Evolutionary conservation across 2,888 invertebrate genomes (phyloP).

Genomic region (Lepeophtheirus nordmannii): DNA sequence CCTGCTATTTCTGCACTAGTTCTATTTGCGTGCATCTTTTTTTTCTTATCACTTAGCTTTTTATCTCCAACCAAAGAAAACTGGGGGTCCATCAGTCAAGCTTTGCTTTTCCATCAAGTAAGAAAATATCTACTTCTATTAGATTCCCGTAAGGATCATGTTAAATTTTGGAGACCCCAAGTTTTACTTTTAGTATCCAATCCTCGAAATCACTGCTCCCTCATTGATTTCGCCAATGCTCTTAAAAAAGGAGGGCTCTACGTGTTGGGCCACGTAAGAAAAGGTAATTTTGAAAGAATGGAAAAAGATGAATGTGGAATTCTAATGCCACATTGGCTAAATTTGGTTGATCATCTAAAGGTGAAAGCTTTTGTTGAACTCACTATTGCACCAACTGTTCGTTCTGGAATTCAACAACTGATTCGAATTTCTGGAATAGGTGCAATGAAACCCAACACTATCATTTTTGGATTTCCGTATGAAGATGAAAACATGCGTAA

Average conservation of each 20-base stretch:
- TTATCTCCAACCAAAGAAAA: conserved; percentile 54
- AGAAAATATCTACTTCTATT: conserved; percentile 87
- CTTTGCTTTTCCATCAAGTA: conserved; percentile 96
- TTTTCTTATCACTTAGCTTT: conserved; percentile 45
- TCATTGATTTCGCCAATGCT: conserved; percentile 94
- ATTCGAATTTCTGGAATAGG: conserved; percentile 83
- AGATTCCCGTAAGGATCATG: conserved; percentile 91
- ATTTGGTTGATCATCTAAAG: conserved; percentile 82
- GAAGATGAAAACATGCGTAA: conserved; percentile 35
- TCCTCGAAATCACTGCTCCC: conserved; percentile 71
- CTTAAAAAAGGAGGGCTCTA: conserved; percentile 85
- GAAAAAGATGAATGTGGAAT: conserved; percentile 41
- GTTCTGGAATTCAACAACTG: conserved; percentile 81
- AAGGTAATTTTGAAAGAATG: conserved; percentile 32
- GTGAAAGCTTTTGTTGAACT: conserved; percentile 91
- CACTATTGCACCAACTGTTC: conserved; percentile 64
- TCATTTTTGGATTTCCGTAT: conserved; percentile 83
- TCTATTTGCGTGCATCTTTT: conserved; percentile 67
- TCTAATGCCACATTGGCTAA: conserved; percentile 75
- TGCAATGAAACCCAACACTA: conserved; percentile 97
- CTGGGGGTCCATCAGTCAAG: conserved; percentile 97
- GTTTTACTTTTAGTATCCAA: conserved; percentile 79
- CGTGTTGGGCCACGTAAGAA: conserved; percentile 68
- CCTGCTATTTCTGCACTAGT: conserved; percentile 72
- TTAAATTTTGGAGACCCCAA: conserved; percentile 98